Conservation (phyloP, 2,797 vertebrate species). For the Hirundo rustica region DNA sequence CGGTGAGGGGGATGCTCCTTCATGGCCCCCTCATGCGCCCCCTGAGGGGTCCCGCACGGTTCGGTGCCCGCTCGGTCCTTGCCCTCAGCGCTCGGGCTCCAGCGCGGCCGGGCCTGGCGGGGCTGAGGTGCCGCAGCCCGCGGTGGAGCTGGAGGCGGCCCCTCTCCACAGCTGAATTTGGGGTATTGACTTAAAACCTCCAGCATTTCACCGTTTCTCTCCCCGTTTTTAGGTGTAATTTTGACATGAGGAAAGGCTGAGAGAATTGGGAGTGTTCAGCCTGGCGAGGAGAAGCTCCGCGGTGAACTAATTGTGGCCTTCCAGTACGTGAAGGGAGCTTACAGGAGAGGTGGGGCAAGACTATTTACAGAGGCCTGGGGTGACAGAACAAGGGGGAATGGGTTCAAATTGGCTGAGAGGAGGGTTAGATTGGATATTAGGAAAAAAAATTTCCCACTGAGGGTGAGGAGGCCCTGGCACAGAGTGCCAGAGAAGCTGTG, state of each 20-base stretch:
- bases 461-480: neutral
- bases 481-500: neutral
- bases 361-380: neutral
- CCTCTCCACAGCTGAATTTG: fast-evolving
- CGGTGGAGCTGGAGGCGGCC: neutral
- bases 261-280: fast-evolving
- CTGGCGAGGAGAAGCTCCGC: neutral
- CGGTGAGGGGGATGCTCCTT: neutral
- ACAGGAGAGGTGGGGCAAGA: neutral
- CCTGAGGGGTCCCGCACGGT: neutral
- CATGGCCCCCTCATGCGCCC: fast-evolving
- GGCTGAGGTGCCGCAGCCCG: neutral
- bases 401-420: neutral
- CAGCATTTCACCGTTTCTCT: fast-evolving
- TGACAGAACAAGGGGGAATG: neutral
- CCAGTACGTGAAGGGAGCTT: neutral
- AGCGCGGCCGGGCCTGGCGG: neutral
- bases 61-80: neutral
- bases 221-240: fast-evolving
- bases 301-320: neutral
- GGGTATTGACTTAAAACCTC: fast-evolving
- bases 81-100: too few relatives aligned
- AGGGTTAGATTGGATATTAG: neutral
- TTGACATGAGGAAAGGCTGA: neutral
- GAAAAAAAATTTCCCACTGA: neutral